Conservation (phyloP, 1,140 invertebrate genomes). For the Heliconius hewitsoni region DNA sequence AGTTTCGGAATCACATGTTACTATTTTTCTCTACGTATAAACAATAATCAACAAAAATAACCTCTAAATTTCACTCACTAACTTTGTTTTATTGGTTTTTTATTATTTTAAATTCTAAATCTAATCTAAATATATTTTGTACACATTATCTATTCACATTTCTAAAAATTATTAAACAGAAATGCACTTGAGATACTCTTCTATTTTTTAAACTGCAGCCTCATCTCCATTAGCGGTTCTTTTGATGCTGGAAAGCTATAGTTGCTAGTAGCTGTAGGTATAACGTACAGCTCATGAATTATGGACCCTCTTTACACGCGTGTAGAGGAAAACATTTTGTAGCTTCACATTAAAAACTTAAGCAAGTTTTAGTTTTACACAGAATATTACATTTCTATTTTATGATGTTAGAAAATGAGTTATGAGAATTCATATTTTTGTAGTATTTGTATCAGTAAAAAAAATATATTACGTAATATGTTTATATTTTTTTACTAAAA, state of each 20-base stretch:
- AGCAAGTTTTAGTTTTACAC: neutral
- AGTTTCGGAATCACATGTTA: too few species aligned
- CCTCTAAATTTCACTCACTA: neutral
- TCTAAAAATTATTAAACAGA: constrained; percentile 2
- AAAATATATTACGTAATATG: too few species aligned
- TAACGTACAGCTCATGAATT: constrained; percentile 21
- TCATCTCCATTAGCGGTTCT: constrained; percentile 32
- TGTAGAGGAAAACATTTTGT: constrained; percentile 8
- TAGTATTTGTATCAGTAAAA: too few species aligned
- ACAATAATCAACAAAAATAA: neutral
- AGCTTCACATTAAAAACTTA: constrained; percentile 6
- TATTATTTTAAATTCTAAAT: neutral
- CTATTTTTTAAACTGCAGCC: constrained; percentile 1
- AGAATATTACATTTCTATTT: neutral
- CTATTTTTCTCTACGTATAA: too few species aligned
- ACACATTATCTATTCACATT: neutral
- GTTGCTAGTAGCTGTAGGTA: constrained; percentile 19
- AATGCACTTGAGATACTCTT: constrained; percentile 12
- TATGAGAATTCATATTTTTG: neutral
- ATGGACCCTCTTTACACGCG: constrained; percentile 8
- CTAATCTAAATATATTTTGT: neutral
- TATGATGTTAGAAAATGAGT: neutral
- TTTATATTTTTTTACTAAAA: neutral
- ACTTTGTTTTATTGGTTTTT: too few species aligned
- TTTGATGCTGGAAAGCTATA: constrained; percentile 23